A percentile compares a stretch with the other conserved stretches of the same genome.
Evolutionary conservation across 2,113 vertebrate genomes (phyloP).

Genomic region (Pedionomus torquatus): DNA sequence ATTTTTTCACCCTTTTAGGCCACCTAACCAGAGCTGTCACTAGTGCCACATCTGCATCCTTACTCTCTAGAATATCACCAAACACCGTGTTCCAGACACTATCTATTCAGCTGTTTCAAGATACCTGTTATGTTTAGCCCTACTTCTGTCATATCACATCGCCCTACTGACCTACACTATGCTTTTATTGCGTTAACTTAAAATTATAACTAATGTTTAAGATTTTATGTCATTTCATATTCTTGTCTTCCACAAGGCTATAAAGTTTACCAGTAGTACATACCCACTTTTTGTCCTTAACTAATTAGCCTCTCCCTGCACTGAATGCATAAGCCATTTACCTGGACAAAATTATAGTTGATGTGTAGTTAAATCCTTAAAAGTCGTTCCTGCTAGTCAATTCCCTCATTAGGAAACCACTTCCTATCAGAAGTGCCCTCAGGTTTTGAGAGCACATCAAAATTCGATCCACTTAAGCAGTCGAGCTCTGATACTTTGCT

Average conservation of each 20-base stretch:
- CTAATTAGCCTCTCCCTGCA: neutral
- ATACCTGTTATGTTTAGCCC: neutral
- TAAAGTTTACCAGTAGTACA: neutral
- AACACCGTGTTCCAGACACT: neutral
- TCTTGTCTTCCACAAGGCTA: neutral
- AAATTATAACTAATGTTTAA: neutral
- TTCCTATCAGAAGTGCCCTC: constrained; percentile 53
- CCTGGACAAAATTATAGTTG: constrained; percentile 39
- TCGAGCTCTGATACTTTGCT: constrained; percentile 32
- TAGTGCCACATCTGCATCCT: neutral
- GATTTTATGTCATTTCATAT: neutral
- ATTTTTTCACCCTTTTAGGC: neutral
- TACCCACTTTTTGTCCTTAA: neutral
- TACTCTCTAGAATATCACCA: neutral
- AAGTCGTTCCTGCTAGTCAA: constrained; percentile 36
- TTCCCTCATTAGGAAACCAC: constrained; percentile 51
- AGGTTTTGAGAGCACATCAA: constrained; percentile 68
- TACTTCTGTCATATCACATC: neutral
- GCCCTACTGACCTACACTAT: neutral
- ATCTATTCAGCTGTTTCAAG: neutral
- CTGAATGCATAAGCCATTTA: neutral
- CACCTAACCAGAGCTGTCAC: neutral
- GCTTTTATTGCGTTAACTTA: neutral
- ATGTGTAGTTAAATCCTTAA: constrained; percentile 33
- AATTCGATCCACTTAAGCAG: constrained; percentile 67